Percentiles rank a stretch among this genome's conserved stretches.
These are phyloP conservation scores for Lasioglossum vierecki DNA, from an alignment of 2,888 invertebrate genomes.

Conservation along the genomic window DNA sequence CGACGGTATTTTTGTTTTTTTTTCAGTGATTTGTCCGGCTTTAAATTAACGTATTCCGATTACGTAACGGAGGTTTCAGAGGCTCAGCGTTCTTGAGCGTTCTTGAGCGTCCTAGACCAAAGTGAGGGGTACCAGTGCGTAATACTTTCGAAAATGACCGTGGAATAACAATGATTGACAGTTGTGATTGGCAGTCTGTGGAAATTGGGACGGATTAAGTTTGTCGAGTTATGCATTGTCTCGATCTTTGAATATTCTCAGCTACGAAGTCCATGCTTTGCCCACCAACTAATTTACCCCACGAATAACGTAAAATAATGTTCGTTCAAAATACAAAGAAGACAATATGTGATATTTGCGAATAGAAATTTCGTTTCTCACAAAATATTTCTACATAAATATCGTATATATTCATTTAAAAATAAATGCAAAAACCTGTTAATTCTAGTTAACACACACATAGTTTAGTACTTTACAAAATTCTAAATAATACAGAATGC, in stretches of 20 bases:
- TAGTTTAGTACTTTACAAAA: too few relatives aligned
- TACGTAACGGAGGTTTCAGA: constrained; percentile 49
- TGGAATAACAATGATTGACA: constrained; percentile 52
- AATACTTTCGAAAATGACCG: constrained; percentile 37
- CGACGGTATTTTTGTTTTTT: constrained; percentile 34
- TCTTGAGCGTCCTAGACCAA: constrained; percentile 40
- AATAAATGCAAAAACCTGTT: too few relatives aligned
- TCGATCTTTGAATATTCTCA: background rate
- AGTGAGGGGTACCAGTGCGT: constrained; percentile 10
- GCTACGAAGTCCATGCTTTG: background rate
- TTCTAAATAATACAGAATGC: too few relatives aligned
- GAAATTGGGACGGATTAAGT: background rate
- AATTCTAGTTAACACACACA: too few relatives aligned
- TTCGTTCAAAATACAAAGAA: background rate
- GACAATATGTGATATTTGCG: background rate
- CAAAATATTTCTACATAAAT: too few relatives aligned
- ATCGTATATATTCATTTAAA: too few relatives aligned
- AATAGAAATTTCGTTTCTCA: too few relatives aligned
- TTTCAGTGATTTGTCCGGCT: constrained; percentile 38
- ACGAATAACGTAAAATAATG: background rate
- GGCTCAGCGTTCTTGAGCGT: constrained; percentile 23
- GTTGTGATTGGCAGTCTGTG: constrained; percentile 6
- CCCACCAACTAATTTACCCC: background rate
- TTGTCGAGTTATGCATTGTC: background rate
- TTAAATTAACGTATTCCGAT: constrained; percentile 32